A percentile compares a stretch with the other conserved stretches of the same genome.
These are phyloP conservation scores for Brachionus paranguensis DNA, from an alignment of 1,140 invertebrate genomes.

Conservation along the genomic window DNA sequence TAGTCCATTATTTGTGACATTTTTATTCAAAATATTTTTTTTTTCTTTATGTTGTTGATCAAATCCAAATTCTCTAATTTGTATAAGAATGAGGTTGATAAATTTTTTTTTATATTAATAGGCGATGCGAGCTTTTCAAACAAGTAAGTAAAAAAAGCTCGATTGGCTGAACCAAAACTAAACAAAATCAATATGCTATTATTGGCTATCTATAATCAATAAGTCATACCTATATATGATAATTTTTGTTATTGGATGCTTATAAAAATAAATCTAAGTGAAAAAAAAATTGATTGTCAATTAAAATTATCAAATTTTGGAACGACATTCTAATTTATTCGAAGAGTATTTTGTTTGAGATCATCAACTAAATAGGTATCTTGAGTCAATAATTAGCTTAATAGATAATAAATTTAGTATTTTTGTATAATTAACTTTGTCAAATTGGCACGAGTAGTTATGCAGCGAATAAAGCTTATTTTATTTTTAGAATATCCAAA, in stretches of 20 bases:
- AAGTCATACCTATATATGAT: not conserved
- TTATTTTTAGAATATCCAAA: too few relatives aligned
- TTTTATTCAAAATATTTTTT: not conserved
- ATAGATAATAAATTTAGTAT: not conserved
- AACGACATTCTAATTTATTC: not conserved
- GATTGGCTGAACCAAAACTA: not conserved
- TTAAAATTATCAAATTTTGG: not conserved
- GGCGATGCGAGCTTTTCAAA: not conserved
- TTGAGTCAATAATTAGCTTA: not conserved
- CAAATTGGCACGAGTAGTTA: not conserved
- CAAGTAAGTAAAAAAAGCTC: not conserved
- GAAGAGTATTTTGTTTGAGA: not conserved
- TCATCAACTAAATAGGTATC: not conserved
- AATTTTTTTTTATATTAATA: not conserved
- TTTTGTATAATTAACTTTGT: not conserved
- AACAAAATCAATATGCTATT: not conserved
- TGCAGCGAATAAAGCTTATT: not conserved
- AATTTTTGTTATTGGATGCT: not conserved
- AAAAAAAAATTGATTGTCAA: not conserved
- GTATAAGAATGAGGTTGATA: not conserved
- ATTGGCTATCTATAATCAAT: not conserved
- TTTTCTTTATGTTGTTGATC: too few relatives aligned
- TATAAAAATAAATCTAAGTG: not conserved
- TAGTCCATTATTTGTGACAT: not conserved
- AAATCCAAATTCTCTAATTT: not conserved